Base-by-base conservation (phyloP, 2,113 vertebrate species). In the Oreochromis aureus region DNA sequence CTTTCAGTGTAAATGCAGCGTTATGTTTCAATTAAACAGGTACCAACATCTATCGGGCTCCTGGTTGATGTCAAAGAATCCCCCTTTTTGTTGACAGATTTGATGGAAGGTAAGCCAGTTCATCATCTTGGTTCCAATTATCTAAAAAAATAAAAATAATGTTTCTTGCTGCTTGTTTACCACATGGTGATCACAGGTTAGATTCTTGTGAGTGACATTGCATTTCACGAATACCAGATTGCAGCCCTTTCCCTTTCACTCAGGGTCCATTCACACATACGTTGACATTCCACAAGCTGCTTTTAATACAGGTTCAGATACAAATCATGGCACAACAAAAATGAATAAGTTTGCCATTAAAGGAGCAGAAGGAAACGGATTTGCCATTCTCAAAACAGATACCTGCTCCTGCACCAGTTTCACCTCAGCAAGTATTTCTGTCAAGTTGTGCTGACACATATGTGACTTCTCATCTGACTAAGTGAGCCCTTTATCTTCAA, bases 191-290 rank as follows among this genome's bases (percentile, higher is more conserved):
- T 30, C 66, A 16, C n/a, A 19, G 41, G 41, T 48, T 30, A 76
- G 24, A 48, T 30, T 76, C 24, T 5, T 30, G 10, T 76, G 41
- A 48, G 41, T 76, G 24, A 27, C 22, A 13, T 3, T 48, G 22
- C 69, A 48, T 76, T 76, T 76, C 41, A 48, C 0, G 3, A 48
- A 73, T 48, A 27, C 41, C 1, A 27, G 22, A 27, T 73, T 1
- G 13, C 66, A 46, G 66, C 39, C 13, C 66, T 24, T 27, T 12
- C 22, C 7, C 41, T 73, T 76, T 76, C 69, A 7, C 41, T 76
- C 39, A 27, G 41, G 27, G 44, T 51, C 0, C 6, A 78, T 11
- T 27, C 0, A 48, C 6, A 11, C 27, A 51, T 0, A 51, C 2
- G 4, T 11, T 46, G 24, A 19, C 44, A 2, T 78, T 51, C 24